A percentile compares a stretch with the other conserved stretches of the same genome.
Evolutionary conservation across 2,888 invertebrate genomes (phyloP).

Genomic region (Helleia helle): DNA sequence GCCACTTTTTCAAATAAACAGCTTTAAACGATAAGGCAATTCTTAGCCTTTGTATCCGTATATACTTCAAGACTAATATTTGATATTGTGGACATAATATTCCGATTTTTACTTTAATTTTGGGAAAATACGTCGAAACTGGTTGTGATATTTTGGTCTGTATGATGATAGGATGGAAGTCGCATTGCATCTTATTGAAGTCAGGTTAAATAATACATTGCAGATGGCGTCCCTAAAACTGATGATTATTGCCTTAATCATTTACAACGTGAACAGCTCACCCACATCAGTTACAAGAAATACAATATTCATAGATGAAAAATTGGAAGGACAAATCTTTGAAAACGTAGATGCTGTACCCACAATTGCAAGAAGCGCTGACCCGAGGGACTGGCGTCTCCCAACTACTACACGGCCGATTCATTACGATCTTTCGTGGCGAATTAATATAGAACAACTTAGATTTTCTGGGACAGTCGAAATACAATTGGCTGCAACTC

Average conservation of each 20-base stretch:
- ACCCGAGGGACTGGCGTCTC: slow-evolving; percentile 46
- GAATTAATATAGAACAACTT: slow-evolving; percentile 40
- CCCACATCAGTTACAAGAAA: slow-evolving; percentile 35
- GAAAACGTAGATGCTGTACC: slow-evolving; percentile 24
- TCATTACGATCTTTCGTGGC: slow-evolving; percentile 65
- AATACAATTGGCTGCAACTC: slow-evolving; percentile 43
- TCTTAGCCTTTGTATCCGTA: no score
- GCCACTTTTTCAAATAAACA: no score
- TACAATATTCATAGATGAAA: slow-evolving; percentile 56
- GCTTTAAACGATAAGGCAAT: no score
- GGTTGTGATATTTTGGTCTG: no score
- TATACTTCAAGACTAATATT: no score
- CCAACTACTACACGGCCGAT: slow-evolving; percentile 64
- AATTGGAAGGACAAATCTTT: slow-evolving; percentile 44
- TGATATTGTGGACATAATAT: no score
- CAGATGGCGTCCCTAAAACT: slow-evolving; percentile 50
- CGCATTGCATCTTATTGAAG: no score
- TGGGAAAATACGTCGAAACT: no score
- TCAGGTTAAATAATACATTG: no score
- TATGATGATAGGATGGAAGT: no score
- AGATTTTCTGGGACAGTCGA: slow-evolving; percentile 44
- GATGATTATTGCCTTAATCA: slow-evolving; percentile 32
- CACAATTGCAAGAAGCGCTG: slow-evolving; percentile 13
- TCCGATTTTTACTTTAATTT: no score
- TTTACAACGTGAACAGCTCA: slow-evolving; percentile 30